Evolutionary conservation across 2,888 invertebrate genomes (phyloP).

Genomic region (Sphaerophoria rueppellii): DNA sequence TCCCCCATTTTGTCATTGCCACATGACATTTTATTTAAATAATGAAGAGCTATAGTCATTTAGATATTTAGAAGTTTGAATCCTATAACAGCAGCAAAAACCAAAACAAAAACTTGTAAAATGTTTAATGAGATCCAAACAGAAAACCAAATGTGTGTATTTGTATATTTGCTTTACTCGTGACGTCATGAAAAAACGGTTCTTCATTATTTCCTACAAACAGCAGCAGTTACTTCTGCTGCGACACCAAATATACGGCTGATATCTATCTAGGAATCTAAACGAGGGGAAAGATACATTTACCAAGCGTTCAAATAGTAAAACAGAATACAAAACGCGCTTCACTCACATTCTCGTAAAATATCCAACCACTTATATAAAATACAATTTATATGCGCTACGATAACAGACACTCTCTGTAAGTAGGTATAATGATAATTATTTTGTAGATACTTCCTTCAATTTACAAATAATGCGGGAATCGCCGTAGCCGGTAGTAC

Average conservation of each 20-base stretch:
- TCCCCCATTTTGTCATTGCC: conserved; percentile 58
- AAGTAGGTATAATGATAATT: conserved; percentile 12
- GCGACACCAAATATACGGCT: conserved; percentile 14
- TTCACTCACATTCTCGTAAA: not conserved
- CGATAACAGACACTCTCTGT: conserved; percentile 41
- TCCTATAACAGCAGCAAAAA: conserved; percentile 26
- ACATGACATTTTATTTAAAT: conserved; percentile 65
- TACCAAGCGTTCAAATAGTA: conserved; percentile 31
- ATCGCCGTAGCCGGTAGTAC: conserved; percentile 13
- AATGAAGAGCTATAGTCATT: conserved; percentile 59
- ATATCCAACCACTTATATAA: conserved; percentile 13
- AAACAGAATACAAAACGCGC: conserved; percentile 26
- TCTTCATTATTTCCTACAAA: conserved; percentile 55
- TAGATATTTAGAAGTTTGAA: conserved; percentile 50
- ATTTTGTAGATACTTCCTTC: conserved; percentile 41
- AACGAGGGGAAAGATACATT: conserved; percentile 18
- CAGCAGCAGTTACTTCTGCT: conserved; percentile 5
- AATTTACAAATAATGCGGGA: conserved; percentile 35
- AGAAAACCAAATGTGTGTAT: conserved; percentile 8
- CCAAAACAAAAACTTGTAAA: conserved; percentile 57
- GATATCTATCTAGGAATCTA: conserved; percentile 58
- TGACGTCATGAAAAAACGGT: conserved; percentile 52
- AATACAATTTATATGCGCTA: conserved; percentile 32
- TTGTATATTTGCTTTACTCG: conserved; percentile 28
- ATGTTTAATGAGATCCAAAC: conserved; percentile 54